Evolutionary conservation across 2,888 invertebrate species (phyloP), one percentile per base, ranked within the genome.

Genomic region (Auanema freiburgensis): DNA sequence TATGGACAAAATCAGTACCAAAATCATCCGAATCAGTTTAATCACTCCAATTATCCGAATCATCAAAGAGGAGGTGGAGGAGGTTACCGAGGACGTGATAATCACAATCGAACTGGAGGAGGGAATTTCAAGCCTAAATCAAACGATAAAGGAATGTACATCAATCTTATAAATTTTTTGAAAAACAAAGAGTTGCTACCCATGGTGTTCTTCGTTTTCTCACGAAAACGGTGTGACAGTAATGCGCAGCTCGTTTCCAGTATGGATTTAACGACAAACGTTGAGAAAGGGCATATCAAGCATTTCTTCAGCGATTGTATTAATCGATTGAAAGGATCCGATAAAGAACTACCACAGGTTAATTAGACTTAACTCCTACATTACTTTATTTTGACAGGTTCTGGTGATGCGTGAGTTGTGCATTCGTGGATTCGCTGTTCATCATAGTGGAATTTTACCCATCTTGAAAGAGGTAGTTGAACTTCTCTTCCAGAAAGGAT

Each of bases 401-500:
- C 69, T 87, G 24, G 86, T 88, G 64, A 89, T 93, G 88, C 87
- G 88, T 75, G 88, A 89, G 59, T 88, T 85, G 52, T 83, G 83
- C 66, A 63, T 71, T 40, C 75, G 91, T 61, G 98, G 98, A 1
- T 91, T 99, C 67, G 98, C 96, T 0, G 90, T 98, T 3, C 98
- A 98, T 86, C 98, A 98, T 85, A 95, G 95, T 84, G 98, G 98
- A 12, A 93, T 98, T 75, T 86, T 99, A 65, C 98, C 98, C 0
- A 91, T 99, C 77, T 88, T 99, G n/a, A 98, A 97, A 84, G 98
- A 99, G 88, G 93, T 97, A 57, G 96, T 98, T 0, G 98, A 99
- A 86, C 91, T 97, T 89, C 87, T 97, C 14, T 99, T 99, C 84
- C 92, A 94, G 83, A 89, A 89, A 72, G 94, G 96, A 6, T 89